Conservation (phyloP, 2,888 invertebrate species). For the Nomada goodeniana region DNA sequence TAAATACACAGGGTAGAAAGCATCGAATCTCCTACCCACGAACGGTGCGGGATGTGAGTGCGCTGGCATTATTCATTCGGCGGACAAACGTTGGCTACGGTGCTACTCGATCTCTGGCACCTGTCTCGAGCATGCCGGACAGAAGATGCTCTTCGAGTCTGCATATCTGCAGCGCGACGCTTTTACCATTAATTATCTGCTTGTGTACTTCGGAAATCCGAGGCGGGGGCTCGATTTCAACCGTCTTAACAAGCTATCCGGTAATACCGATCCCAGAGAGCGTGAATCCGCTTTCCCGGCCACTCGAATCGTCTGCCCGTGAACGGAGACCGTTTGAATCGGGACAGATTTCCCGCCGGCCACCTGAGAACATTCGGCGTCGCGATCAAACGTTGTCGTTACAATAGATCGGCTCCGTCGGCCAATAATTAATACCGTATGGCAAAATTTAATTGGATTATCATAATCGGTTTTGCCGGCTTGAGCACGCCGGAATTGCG, state of each 20-base stretch:
- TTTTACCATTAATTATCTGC: conserved; percentile 68
- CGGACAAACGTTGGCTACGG: conserved; percentile 54
- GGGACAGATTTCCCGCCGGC: conserved; percentile 20
- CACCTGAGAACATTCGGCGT: background rate
- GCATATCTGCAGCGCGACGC: conserved; percentile 54
- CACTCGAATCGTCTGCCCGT: conserved; percentile 10
- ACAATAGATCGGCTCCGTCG: conserved; percentile 2
- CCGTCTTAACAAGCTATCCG: conserved; percentile 63
- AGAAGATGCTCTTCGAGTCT: conserved; percentile 45
- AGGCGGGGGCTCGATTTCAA: conserved; percentile 54
- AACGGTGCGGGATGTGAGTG: conserved; percentile 47
- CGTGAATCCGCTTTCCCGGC: conserved; percentile 42
- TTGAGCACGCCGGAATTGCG: background rate
- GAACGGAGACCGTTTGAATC: background rate
- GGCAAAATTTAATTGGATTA: conserved; percentile 47
- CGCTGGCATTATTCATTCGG: conserved; percentile 66
- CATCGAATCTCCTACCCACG: conserved; percentile 24
- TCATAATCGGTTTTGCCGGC: conserved; percentile 27
- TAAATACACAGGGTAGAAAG: conserved; percentile 23
- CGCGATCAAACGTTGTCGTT: conserved; percentile 6
- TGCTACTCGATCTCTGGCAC: conserved; percentile 62
- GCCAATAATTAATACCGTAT: conserved; percentile 40
- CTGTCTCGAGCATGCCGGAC: conserved; percentile 60
- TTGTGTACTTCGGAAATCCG: conserved; percentile 58
- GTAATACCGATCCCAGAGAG: conserved; percentile 34